Evolutionary conservation across 2,888 invertebrate species (phyloP), one percentile per base, ranked within the genome.

Genomic region (Machimus rusticus): DNA sequence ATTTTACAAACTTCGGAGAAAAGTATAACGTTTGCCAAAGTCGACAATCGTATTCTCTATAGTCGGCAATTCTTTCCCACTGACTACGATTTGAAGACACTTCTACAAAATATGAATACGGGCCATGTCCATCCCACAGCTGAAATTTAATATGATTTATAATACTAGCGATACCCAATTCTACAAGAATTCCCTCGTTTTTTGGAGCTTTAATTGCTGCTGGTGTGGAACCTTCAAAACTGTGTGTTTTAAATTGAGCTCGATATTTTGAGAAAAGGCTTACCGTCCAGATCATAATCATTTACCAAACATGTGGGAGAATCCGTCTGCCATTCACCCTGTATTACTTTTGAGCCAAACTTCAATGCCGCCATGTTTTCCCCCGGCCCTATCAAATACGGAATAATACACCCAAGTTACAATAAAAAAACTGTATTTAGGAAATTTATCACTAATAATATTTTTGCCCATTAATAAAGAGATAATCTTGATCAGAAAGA

Each of bases 11-110:
- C 88, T 97, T 93, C 55, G 97, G 95, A 90, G 96, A 95, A 93
- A 99, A 99, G 93, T 97, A 98, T 82, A 99, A 94, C 92, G 95
- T 96, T 93, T 99, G 99, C 98, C 98, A 99, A 23, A 99, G 98
- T 88, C 99, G 96, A 92, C 99, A 99, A 92, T 96, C 96, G 93
- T 97, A 98, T 89, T 95, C 94, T 89, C 97, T 96, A 93, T 99
- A 97, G 93, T 99, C 99, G 88, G 99, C 95, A 86, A 99, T 96
- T 88, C 96, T 95, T 89, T 97, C 95, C 99, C 99, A 99, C 92
- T 99, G 97, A 92, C 96, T 96, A 92, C 98, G 96, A 94, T 99
- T 98, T 93, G 98, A 97, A 0, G 98, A 99, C 37, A 98, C 97
- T 92, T 98, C 98, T 51, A 93, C 90, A 74, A 90, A 92, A 88